phyloP scores from a whole-genome alignment of 2,888 invertebrate species.

The Euzophera pinguis region DNA sequence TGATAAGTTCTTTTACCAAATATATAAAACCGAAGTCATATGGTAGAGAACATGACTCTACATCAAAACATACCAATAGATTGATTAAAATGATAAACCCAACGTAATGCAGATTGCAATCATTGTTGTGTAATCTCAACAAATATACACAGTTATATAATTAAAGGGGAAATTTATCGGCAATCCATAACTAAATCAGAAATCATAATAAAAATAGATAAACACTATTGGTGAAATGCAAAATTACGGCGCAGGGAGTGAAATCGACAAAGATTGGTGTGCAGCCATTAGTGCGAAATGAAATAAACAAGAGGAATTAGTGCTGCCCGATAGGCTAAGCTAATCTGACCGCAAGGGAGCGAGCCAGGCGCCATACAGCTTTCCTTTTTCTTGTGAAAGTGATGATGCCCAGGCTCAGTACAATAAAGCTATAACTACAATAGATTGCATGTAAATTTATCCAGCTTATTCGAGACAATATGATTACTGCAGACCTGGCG shows the following conservation, averaged over 20 bases:
- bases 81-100: conserved; percentile 53
- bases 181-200: conserved; percentile 23
- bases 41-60: too few species aligned
- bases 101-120: conserved; percentile 46
- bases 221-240: conserved; percentile 21
- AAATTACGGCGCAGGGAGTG: conserved; percentile 34
- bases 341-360: conserved; percentile 77
- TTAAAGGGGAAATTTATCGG: conserved; percentile 27
- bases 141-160: conserved; percentile 35
- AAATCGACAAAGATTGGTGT: conserved; percentile 48
- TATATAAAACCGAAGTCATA: too few species aligned
- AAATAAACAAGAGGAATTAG: conserved; percentile 72
- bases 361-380: conserved; percentile 62
- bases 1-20: too few species aligned
- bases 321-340: conserved; percentile 57
- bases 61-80: conserved; percentile 41
- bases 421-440: conserved; percentile 53
- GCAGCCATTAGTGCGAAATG: conserved; percentile 56
- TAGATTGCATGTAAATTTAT: conserved; percentile 51
- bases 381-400: conserved; percentile 78
- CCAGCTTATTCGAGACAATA: conserved; percentile 14
- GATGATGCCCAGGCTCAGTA: conserved; percentile 67
- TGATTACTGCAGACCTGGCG: background rate
- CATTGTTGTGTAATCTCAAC: conserved; percentile 23
- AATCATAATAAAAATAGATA: conserved; percentile 16